Percentiles rank a stretch among this genome's conserved stretches.
Conservation (phyloP, 2,888 invertebrate genomes). For the Cyrtodaria siliqua region DNA sequence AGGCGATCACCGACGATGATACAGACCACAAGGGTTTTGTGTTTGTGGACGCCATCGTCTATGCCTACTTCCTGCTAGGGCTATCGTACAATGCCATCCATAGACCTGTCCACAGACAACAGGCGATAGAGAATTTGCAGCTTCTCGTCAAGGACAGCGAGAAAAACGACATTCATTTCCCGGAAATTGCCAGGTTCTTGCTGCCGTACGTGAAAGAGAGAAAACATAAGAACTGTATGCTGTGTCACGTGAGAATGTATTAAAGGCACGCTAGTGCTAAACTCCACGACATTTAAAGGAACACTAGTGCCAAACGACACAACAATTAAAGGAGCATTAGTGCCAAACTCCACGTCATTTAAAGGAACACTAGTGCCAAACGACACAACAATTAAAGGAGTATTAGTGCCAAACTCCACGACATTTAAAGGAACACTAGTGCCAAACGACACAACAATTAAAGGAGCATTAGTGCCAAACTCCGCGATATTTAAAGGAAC, state of each 20-base stretch:
- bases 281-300: too few species aligned
- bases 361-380: too few species aligned
- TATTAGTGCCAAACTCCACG: too few species aligned
- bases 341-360: too few species aligned
- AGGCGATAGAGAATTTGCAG: conserved; percentile 55
- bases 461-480: too few species aligned
- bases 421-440: too few species aligned
- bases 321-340: too few species aligned
- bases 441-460: too few species aligned
- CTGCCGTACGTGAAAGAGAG: conserved; percentile 61
- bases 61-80: conserved; percentile 55
- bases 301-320: too few species aligned
- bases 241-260: conserved; percentile 58
- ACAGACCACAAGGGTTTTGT: conserved; percentile 61
- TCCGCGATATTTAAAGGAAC: too few species aligned
- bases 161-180: conserved; percentile 50
- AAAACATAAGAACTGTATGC: conserved; percentile 59
- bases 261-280: too few species aligned
- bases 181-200: conserved; percentile 57
- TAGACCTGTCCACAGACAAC: conserved; percentile 59
- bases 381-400: too few species aligned
- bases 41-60: conserved; percentile 57
- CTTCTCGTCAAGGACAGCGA: conserved; percentile 51
- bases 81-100: conserved; percentile 53
- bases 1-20: conserved; percentile 56